Conservation (phyloP, 64 coral and sea anemone genomes). For the Montipora foliosa region DNA sequence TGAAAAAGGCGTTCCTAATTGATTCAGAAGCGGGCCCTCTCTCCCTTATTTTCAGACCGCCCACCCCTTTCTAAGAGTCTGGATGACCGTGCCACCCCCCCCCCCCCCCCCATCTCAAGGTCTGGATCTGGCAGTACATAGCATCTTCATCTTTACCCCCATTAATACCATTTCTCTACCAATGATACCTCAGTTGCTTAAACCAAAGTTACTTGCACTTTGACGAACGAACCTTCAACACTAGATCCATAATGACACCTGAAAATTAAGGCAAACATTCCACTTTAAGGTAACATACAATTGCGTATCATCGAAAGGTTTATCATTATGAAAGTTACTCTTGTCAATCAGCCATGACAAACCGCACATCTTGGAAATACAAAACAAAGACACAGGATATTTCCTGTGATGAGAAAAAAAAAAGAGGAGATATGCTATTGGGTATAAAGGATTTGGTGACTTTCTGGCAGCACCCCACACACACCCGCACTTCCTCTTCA, state of each 20-base stretch:
- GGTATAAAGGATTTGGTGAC: too few species aligned
- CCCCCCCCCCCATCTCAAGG: neutral
- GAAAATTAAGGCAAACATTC: neutral
- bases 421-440: too few species aligned
- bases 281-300: neutral
- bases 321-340: neutral
- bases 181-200: neutral
- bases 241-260: conserved; percentile 4
- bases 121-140: too few species aligned
- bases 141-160: too few species aligned
- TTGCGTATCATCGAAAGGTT: neutral
- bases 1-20: too few species aligned
- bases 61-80: too few species aligned
- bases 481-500: too few species aligned
- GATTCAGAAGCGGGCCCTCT: too few species aligned
- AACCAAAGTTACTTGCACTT: neutral
- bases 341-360: conserved; percentile 6
- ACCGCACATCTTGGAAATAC: conserved; percentile 7
- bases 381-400: neutral
- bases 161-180: neutral
- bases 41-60: too few species aligned
- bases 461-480: too few species aligned
- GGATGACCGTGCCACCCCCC: too few species aligned
- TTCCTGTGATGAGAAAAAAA: neutral
- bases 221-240: conserved; percentile 9